Conservation (phyloP, 2,888 invertebrate species). For the Miltochrista miniata region DNA sequence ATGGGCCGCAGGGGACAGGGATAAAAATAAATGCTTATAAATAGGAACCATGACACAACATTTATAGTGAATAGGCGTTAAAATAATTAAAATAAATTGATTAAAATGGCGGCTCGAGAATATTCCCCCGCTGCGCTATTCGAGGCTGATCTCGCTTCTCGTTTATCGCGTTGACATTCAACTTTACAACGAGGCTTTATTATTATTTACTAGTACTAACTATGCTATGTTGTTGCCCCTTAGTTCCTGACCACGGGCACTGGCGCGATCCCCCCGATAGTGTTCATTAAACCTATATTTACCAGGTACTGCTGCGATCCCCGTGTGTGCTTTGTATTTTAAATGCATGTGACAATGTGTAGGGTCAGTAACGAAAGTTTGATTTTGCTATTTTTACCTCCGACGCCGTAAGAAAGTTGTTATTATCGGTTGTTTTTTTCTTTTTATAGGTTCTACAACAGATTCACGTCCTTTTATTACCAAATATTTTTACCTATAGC, state of each 20-base stretch:
- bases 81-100: not conserved
- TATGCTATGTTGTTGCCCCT: constrained; percentile 17
- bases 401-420: too few species aligned
- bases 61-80: not conserved
- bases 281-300: constrained; percentile 10
- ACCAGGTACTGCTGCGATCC: not conserved
- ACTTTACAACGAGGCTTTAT: constrained; percentile 10
- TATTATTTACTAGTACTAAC: constrained; percentile 16
- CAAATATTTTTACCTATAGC: too few species aligned
- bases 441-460: too few species aligned
- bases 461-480: too few species aligned
- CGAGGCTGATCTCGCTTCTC: constrained; percentile 8
- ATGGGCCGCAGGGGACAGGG: too few species aligned
- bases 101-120: not conserved
- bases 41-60: too few species aligned
- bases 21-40: too few species aligned
- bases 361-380: too few species aligned
- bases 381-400: too few species aligned
- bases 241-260: not conserved
- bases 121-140: constrained; percentile 17
- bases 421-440: too few species aligned
- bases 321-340: not conserved
- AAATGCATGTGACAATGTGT: not conserved
- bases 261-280: constrained; percentile 5
- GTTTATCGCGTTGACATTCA: constrained; percentile 32